phyloP scores from a whole-genome alignment of 2,888 invertebrate genomes.

The Lymantria dispar region DNA sequence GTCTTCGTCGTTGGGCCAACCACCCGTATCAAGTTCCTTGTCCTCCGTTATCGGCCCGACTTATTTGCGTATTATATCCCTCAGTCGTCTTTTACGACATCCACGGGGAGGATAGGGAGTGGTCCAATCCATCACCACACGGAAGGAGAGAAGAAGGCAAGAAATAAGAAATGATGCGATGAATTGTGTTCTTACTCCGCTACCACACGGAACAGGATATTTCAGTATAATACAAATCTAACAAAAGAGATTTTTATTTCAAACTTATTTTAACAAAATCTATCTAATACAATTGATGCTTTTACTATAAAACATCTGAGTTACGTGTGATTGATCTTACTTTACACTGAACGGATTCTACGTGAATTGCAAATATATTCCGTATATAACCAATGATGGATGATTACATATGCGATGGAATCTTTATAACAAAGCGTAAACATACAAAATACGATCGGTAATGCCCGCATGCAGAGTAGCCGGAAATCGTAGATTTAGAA shows the following conservation, averaged over 20 bases:
- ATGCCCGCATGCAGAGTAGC: constrained; percentile 7
- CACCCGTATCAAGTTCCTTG: no score
- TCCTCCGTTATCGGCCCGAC: no score
- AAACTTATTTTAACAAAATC: constrained; percentile 10
- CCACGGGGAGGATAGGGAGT: no score
- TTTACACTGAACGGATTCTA: constrained; percentile 17
- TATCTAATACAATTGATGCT: constrained; percentile 13
- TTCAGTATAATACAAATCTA: background rate
- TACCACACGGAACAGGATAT: no score
- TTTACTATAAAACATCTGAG: constrained; percentile 6
- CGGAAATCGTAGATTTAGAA: constrained; percentile 8
- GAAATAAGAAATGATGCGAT: no score
- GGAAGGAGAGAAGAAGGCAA: no score
- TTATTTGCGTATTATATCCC: no score
- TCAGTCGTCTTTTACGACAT: no score
- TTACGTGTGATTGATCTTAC: constrained; percentile 3
- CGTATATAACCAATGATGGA: constrained; percentile 15
- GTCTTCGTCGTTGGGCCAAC: no score
- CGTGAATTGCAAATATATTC: constrained; percentile 3
- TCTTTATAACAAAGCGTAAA: constrained; percentile 7
- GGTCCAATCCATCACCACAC: no score
- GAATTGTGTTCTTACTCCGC: no score
- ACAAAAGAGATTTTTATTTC: constrained; percentile 4
- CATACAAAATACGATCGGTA: constrained; percentile 9
- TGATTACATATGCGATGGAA: constrained; percentile 15